Evolutionary conservation across 1,140 invertebrate genomes (phyloP).

Genomic region (Drosophila kepulauana): DNA sequence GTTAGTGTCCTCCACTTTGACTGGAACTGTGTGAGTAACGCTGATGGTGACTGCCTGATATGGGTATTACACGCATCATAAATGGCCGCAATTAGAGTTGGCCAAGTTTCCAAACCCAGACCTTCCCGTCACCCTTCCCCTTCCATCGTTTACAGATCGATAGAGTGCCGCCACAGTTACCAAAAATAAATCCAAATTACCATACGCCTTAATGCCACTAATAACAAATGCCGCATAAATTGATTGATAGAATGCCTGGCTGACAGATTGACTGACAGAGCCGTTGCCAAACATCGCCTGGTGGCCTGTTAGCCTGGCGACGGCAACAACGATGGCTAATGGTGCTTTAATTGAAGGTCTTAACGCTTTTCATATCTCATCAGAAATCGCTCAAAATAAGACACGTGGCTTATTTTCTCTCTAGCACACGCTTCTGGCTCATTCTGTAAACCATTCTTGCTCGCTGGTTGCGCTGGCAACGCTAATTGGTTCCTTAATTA

Average conservation of each 20-base stretch:
- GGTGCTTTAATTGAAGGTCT: conserved; percentile 65
- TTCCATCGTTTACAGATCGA: conserved; percentile 56
- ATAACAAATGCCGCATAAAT: conserved; percentile 26
- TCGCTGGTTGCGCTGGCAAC: conserved; percentile 34
- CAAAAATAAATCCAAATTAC: conserved; percentile 71
- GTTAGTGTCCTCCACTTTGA: conserved; percentile 12
- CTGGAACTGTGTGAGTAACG: background rate
- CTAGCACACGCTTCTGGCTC: background rate
- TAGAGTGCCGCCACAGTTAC: conserved; percentile 29
- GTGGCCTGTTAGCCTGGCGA: background rate
- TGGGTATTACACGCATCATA: conserved; percentile 42
- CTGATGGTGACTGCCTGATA: background rate
- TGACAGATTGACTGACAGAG: conserved; percentile 23
- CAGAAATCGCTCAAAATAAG: conserved; percentile 24
- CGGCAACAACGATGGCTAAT: conserved; percentile 29
- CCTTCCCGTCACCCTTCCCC: background rate
- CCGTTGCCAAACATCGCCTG: background rate
- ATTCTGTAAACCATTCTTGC: background rate
- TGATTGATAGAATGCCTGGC: conserved; percentile 40
- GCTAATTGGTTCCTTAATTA: conserved; percentile 76
- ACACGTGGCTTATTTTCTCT: conserved; percentile 28
- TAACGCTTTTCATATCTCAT: conserved; percentile 39
- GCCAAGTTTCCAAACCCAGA: conserved; percentile 22
- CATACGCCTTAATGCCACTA: conserved; percentile 30
- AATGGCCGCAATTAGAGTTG: conserved; percentile 62